Conservation (phyloP, 2,113 vertebrate species). For the Ranitomeya imitator region DNA sequence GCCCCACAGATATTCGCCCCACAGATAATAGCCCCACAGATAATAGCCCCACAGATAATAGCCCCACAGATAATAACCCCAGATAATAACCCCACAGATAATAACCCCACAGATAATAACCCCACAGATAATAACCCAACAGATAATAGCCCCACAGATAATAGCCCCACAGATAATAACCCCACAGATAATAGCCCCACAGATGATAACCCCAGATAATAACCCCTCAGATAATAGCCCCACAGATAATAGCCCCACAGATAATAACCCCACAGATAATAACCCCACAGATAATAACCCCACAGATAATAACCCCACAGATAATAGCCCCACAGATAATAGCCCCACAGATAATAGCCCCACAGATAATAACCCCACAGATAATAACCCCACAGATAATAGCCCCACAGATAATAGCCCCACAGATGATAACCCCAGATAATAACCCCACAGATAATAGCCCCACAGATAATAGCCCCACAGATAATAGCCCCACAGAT, state of each 20-base stretch:
- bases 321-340: not conserved
- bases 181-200: not conserved
- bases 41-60: too few species aligned
- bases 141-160: not conserved
- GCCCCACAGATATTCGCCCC: not conserved
- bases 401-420: too few species aligned
- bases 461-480: not conserved
- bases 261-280: not conserved
- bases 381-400: too few species aligned
- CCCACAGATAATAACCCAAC: not conserved
- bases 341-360: not conserved
- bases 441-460: too few species aligned
- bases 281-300: not conserved
- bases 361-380: not conserved
- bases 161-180: not conserved
- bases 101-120: not conserved
- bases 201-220: not conserved
- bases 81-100: too few species aligned
- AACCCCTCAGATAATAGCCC: too few species aligned
- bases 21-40: too few species aligned
- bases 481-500: not conserved
- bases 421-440: too few species aligned
- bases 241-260: not conserved
- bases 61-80: not conserved
- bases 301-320: not conserved